Conservation (phyloP, 2,113 vertebrate genomes). For the Lipophrys pholis region DNA sequence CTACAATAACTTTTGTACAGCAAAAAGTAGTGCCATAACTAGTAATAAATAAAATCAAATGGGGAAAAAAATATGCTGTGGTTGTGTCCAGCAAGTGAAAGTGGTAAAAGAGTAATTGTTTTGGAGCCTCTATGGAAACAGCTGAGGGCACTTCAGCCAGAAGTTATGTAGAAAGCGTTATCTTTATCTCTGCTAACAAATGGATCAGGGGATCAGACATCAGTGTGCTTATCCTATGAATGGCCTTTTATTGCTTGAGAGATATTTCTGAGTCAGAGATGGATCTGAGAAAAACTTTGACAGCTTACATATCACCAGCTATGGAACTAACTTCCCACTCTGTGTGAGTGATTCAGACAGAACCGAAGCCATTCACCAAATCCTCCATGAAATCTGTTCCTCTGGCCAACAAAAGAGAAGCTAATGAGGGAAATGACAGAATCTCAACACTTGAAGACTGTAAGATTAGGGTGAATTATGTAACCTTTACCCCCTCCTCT, state of each 20-base stretch:
- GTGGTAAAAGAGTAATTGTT: constrained; percentile 72
- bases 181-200: constrained; percentile 66
- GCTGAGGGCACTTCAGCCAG: constrained; percentile 43
- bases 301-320: constrained; percentile 63
- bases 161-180: constrained; percentile 42
- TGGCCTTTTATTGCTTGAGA: constrained; percentile 53
- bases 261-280: constrained; percentile 62
- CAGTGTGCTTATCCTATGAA: constrained; percentile 59
- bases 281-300: constrained; percentile 71
- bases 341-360: constrained; percentile 54
- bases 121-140: constrained; percentile 42
- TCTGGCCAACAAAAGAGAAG: constrained; percentile 73
- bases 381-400: constrained; percentile 79
- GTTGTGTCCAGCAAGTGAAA: constrained; percentile 46
- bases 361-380: constrained; percentile 74
- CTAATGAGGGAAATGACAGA: constrained; percentile 76
- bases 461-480: constrained; percentile 78
- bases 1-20: too few species aligned
- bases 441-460: constrained; percentile 71
- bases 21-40: too few species aligned
- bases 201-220: constrained; percentile 64
- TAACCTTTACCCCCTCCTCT: constrained; percentile 71
- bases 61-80: constrained; percentile 35
- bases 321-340: constrained; percentile 68
- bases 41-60: too few species aligned